Percentiles rank a stretch among this genome's conserved stretches.
phyloP scores from a whole-genome alignment of 2,888 invertebrate genomes.

The Timema cristinae region DNA sequence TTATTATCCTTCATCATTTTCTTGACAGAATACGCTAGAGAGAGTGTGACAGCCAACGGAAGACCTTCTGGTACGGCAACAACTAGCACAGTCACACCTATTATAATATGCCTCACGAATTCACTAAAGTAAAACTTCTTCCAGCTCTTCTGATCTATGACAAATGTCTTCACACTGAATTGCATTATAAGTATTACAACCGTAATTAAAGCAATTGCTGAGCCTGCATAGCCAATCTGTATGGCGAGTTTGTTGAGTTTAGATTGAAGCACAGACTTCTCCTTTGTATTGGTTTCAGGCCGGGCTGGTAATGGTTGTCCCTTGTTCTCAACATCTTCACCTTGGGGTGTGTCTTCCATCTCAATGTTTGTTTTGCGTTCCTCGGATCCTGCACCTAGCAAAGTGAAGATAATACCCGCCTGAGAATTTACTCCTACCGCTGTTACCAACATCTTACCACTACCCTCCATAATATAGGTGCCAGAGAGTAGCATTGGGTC shows the following conservation, averaged over 20 bases:
- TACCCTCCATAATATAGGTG: conserved; percentile 61
- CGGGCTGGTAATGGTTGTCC: not conserved
- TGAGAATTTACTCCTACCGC: conserved; percentile 65
- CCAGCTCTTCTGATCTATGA: conserved; percentile 46
- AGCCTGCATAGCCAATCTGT: conserved; percentile 63
- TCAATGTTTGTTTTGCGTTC: conserved; percentile 40
- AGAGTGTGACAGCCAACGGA: conserved; percentile 57
- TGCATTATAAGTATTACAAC: conserved; percentile 58
- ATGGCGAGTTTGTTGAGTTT: conserved; percentile 63
- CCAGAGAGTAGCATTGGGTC: conserved; percentile 54
- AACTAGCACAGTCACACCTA: conserved; percentile 60
- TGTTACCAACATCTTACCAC: conserved; percentile 60
- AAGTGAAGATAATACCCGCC: conserved; percentile 61
- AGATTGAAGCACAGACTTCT: conserved; percentile 56
- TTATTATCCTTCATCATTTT: conserved; percentile 62
- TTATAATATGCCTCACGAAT: conserved; percentile 59
- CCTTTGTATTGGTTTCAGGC: conserved; percentile 24
- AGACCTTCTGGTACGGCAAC: conserved; percentile 61
- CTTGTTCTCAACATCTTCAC: not conserved
- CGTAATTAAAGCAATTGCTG: conserved; percentile 57
- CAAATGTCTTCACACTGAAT: conserved; percentile 55
- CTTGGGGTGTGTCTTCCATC: not conserved
- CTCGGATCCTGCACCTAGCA: conserved; percentile 53
- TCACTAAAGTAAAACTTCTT: conserved; percentile 47
- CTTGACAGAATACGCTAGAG: conserved; percentile 57